Evolutionary conservation across 2,888 invertebrate species (phyloP), one percentile per base, ranked within the genome.

Genomic region (Nephrotoma flavescens): DNA sequence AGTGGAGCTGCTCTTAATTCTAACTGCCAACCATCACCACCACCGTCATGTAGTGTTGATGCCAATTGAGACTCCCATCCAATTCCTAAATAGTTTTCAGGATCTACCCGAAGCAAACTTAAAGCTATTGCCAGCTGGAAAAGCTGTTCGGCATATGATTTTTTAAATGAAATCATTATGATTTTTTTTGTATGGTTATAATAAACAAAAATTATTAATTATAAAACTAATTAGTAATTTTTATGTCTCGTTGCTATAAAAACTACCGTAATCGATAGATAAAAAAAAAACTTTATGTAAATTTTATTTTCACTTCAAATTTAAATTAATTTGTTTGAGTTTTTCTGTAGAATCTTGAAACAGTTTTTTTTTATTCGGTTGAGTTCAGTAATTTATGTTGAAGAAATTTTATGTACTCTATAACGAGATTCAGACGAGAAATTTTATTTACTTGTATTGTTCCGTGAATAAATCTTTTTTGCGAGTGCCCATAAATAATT

Each of bases 141-240:
- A 89, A 97, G 92, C 92, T 97, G 96, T 90, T 96, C 96, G 86
- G 96, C 94, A 89, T 96, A 96, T 85, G 96, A 92, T 91, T 97
- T 97, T 92, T 97, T 97, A 89, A 96, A 92, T 89, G 95, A 95
- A 92, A 96, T 93, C 96, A 97, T 97, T 90, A 88, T 89, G 83
- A 12, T 85, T 84, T 86, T 57, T 86, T 88, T 87, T 71, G n/a
- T 87, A 15, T 15, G 6, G 15, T n/a, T 57, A 57, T 15, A 19
- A 57, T n/a, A 15, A 57, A 57, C 31, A 31, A 41, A 85, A 44
- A 44, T 85, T 42, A 44, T 85, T 71, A 71, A 71, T 71, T 71
- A 71, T 71, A 71, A 31, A 71, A 71, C 71, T 85, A 19, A 85
- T 85, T 85, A 44, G 42, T 85, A 44, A 42, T 85, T 85, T 85